phyloP scores from a whole-genome alignment of 53 echinoderm and acorn worm genomes.

The Patiria pectinifera region DNA sequence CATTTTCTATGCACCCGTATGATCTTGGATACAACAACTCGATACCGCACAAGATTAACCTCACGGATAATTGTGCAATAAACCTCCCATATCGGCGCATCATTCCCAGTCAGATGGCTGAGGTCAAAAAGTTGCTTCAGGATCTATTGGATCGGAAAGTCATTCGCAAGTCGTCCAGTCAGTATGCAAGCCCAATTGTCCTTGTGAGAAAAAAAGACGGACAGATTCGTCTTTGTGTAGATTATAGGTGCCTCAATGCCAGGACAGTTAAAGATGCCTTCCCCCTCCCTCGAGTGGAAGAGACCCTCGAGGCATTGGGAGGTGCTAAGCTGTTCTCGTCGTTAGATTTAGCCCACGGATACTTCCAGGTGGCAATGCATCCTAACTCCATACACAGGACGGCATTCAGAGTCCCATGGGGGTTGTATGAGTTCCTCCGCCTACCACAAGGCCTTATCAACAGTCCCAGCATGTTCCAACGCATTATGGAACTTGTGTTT shows the following conservation, averaged over 20 bases:
- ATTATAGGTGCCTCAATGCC: constrained; percentile 7
- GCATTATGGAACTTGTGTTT: too few species aligned
- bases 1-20: too few species aligned
- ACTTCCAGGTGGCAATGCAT: constrained; percentile 24
- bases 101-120: not conserved
- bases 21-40: not conserved
- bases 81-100: not conserved
- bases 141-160: not conserved
- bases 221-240: not conserved
- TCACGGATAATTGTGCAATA: too few species aligned
- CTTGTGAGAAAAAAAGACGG: constrained; percentile 58
- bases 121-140: constrained; percentile 27
- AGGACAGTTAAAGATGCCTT: constrained; percentile 51
- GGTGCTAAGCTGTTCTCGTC: constrained; percentile 53
- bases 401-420: too few species aligned
- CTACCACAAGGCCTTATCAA: too few species aligned
- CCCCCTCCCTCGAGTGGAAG: constrained; percentile 44
- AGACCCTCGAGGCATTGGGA: constrained; percentile 43
- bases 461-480: too few species aligned
- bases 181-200: constrained; percentile 54
- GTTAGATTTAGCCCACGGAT: constrained; percentile 6
- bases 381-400: too few species aligned
- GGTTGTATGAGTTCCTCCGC: too few species aligned
- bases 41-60: too few species aligned
- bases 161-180: constrained; percentile 5